Evolutionary conservation across 1,140 invertebrate genomes (phyloP), one percentile per base, ranked within the genome.

Genomic region (Popillia japonica): DNA sequence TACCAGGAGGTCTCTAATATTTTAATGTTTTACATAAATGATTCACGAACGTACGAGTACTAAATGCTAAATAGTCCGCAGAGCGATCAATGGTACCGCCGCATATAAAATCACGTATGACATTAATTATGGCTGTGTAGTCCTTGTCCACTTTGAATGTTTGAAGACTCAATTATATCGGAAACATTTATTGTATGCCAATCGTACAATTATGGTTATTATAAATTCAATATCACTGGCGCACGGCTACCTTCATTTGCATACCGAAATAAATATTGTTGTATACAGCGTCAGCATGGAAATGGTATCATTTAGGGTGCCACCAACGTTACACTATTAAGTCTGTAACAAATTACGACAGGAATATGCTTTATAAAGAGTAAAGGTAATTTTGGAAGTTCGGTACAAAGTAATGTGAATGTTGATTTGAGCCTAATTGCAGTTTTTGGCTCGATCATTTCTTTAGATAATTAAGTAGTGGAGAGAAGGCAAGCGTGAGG

Each of bases 151-250:
- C 10, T 68, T 27, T 23, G 0, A 22, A 68, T 68, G 61, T 68
- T 68, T 68, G 61, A 68, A 68, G 27, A 68, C 61, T 68, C 61
- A 68, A 68, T 68, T 68, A 68, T 68, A 68, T 68, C 61, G 61
- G 20, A 34, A 68, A 68, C 61, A 68, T 68, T 68, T 68, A 68
- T 68, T 68, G 61, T 34, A 68, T 34, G 61, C 61, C 61, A 68
- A 68, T 68, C 27, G 61, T 8, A 27, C 22, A 68, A 68, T 68
- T 68, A 68, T 22, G 61, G 61, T 34, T 68, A 68, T 27, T 68
- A 68, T 68, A 68, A 68, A 68, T 68, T 68, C 22, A 22, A 68
- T 68, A 68, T 27, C 22, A 34, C 61, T 68, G 23, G 22, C 61
- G 27, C 61, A 22, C 20, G 22, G 61, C 20, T 68, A 68, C 20